These are phyloP conservation scores for Myxocyprinus asiaticus DNA, from an alignment of 2,113 vertebrate genomes.

Conservation along the genomic window DNA sequence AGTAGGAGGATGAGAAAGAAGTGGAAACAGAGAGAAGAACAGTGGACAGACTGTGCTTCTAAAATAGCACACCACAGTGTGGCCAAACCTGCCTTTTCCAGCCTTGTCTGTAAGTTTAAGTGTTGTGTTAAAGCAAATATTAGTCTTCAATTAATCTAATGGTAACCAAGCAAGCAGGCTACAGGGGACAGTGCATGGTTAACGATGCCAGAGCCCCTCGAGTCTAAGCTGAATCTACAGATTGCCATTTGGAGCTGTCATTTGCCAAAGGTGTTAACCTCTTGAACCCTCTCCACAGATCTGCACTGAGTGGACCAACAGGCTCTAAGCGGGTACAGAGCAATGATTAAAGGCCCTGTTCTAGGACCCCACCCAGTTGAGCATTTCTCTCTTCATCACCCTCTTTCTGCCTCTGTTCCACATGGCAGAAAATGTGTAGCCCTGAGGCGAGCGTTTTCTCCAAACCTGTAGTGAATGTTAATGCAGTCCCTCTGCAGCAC, in stretches of 20 bases:
- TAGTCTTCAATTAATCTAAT: slow-evolving; percentile 12
- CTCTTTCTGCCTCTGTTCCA: slow-evolving; percentile 33
- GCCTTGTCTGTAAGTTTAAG: background rate
- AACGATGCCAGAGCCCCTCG: slow-evolving; percentile 3
- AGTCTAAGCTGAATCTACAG: slow-evolving; percentile 16
- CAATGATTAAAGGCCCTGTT: slow-evolving; percentile 24
- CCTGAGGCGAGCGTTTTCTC: slow-evolving; percentile 36
- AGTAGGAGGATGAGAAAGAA: too few species aligned
- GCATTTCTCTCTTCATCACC: slow-evolving; percentile 22
- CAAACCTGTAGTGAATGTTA: slow-evolving; percentile 26
- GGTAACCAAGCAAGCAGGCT: slow-evolving; percentile 11
- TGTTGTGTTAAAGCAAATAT: background rate
- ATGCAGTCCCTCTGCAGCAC: slow-evolving; percentile 32
- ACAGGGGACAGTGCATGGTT: background rate
- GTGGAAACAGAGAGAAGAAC: too few species aligned
- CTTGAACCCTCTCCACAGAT: slow-evolving; percentile 15
- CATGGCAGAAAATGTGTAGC: slow-evolving; percentile 22
- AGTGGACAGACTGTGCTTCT: too few species aligned
- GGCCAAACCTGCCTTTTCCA: background rate
- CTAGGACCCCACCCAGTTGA: slow-evolving; percentile 7
- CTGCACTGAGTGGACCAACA: slow-evolving; percentile 13
- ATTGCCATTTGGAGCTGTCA: background rate
- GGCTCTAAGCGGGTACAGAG: background rate
- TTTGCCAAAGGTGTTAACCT: slow-evolving; percentile 28
- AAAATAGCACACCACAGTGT: background rate